Evolutionary conservation across 2,888 invertebrate species (phyloP), one percentile per base, ranked within the genome.

Genomic region (Orthonevra nobilis): DNA sequence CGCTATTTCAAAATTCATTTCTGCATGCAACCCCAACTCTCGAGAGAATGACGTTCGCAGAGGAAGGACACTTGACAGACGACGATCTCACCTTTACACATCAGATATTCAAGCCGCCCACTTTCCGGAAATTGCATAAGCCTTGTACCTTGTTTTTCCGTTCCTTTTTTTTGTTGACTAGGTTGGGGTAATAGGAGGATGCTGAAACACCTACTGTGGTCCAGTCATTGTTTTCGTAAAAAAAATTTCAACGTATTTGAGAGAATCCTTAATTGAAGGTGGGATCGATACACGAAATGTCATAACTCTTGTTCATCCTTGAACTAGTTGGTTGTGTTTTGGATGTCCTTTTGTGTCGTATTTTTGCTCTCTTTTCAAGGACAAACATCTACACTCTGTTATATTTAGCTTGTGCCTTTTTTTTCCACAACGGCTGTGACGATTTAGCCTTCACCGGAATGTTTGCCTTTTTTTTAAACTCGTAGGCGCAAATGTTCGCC

Each of bases 211-310:
- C 23, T 56, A 17, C 6, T 20, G 10, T 26, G 28, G 52, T 7
- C 6, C 14, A n/a, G n/a, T n/a, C n/a, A n/a, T n/a, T n/a, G n/a
- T n/a, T n/a, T n/a, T n/a, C n/a, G n/a, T n/a, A n/a, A n/a, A n/a
- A n/a, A n/a, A n/a, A n/a, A n/a, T n/a, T n/a, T n/a, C n/a, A n/a
- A n/a, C n/a, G n/a, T n/a, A n/a, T n/a, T n/a, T n/a, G n/a, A n/a
- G 15, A n/a, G 38, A 42, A 34, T 66, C 4, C 42, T 30, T 44
- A 61, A 68, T 60, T 66, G 61, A 72, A 54, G 40, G 28, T 23
- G 23, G 26, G 56, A 79, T 79, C 73, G 79, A 79, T 79, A 66
- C 1, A 20, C 23, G 60, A 79, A 79, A 61, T 56, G 70, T 70
- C 52, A 64, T 42, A 52, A 42, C 46, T 48, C 7, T 20, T 40